phyloP scores from a whole-genome alignment of 2,113 vertebrate species.

The Gadus macrocephalus region DNA sequence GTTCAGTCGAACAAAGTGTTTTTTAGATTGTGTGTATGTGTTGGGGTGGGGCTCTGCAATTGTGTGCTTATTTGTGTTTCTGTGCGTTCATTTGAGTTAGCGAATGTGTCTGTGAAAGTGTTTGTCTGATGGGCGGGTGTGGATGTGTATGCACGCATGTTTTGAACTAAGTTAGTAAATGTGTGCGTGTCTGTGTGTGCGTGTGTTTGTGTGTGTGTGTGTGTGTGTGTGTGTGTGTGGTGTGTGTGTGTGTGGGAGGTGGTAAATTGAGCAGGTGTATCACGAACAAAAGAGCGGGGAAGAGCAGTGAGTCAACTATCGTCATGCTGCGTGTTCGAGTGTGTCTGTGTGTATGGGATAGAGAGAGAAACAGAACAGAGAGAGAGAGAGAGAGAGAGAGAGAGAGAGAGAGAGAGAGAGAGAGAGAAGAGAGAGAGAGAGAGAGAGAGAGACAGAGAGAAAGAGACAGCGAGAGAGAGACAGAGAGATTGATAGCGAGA shows the following conservation, averaged over 20 bases:
- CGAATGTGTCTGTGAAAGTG: constrained; percentile 10
- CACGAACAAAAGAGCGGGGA: constrained; percentile 50
- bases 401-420: too few relatives aligned
- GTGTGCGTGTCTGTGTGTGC: constrained; percentile 2
- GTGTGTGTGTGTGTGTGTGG: constrained; percentile 17
- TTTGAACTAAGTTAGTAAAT: neutral
- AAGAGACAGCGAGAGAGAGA: too few relatives aligned
- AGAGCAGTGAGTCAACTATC: constrained; percentile 54
- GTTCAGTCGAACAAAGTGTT: constrained; percentile 6
- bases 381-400: too few relatives aligned
- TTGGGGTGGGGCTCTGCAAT: neutral
- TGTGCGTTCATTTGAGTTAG: neutral
- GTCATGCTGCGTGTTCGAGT: constrained; percentile 23
- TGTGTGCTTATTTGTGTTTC: constrained; percentile 6
- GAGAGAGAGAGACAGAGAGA: too few relatives aligned
- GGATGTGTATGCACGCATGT: neutral
- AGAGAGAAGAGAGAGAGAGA: too few relatives aligned
- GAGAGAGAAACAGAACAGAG: neutral
- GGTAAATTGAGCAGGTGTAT: constrained; percentile 64
- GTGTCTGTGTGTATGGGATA: constrained; percentile 1
- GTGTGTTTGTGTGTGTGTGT: constrained; percentile 15
- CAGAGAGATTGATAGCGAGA: too few relatives aligned
- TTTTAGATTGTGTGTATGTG: constrained; percentile 20
- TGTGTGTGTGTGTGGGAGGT: constrained; percentile 49
- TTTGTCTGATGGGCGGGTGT: constrained; percentile 19